Evolutionary conservation across 1,140 invertebrate species (phyloP).

Genomic region (Pseudomyrmex concolor): DNA sequence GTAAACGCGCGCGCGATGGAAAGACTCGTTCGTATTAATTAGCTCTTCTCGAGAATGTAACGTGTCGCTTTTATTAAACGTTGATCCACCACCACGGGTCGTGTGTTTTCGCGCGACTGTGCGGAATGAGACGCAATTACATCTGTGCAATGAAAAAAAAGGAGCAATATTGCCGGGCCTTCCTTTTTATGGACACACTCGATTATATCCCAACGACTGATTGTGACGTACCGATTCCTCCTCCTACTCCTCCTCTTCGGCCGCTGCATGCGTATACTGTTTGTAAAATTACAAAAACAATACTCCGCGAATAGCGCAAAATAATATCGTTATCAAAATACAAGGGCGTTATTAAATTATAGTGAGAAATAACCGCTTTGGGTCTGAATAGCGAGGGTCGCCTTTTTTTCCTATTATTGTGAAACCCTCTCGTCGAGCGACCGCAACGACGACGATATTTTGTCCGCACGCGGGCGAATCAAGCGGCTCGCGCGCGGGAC

Average conservation of each 20-base stretch:
- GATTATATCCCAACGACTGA: background rate
- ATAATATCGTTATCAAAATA: constrained; percentile 77
- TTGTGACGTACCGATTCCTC: background rate
- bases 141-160: background rate
- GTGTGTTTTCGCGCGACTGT: too few relatives aligned
- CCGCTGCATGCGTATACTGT: background rate
- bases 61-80: too few relatives aligned
- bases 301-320: constrained; percentile 57
- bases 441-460: constrained; percentile 63
- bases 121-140: background rate
- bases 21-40: constrained; percentile 47
- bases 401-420: constrained; percentile 79
- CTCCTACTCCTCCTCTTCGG: background rate
- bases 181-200: background rate
- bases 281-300: constrained; percentile 18
- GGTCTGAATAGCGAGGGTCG: constrained; percentile 75
- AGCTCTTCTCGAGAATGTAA: background rate
- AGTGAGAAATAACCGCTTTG: constrained; percentile 76
- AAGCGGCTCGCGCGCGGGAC: constrained; percentile 56
- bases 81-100: too few relatives aligned
- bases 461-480: constrained; percentile 59
- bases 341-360: constrained; percentile 77
- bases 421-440: constrained; percentile 73
- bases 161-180: background rate
- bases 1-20: constrained; percentile 23